Evolutionary conservation across 1,140 invertebrate genomes (phyloP).

Genomic region (Trichonephila clavipes): DNA sequence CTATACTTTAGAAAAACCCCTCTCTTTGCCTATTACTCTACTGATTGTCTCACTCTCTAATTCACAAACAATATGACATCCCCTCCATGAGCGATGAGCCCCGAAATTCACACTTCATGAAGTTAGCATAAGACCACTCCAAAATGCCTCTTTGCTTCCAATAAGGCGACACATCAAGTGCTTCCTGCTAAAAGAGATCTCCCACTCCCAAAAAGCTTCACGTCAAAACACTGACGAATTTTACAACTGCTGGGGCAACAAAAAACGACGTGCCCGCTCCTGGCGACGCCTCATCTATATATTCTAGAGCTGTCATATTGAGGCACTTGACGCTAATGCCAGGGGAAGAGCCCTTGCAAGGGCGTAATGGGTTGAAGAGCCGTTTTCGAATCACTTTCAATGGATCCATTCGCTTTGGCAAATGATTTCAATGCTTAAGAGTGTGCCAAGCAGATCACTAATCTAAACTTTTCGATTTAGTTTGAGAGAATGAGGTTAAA

Average conservation of each 20-base stretch:
- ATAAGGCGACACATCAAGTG: conserved; percentile 15
- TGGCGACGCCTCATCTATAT: not conserved
- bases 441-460: not conserved
- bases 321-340: conserved; percentile 32
- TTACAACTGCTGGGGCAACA: conserved; percentile 7
- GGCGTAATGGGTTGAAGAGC: conserved; percentile 32
- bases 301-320: conserved; percentile 6
- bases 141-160: not conserved
- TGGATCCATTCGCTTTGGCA: not conserved
- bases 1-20: too few species aligned
- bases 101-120: conserved; percentile 19
- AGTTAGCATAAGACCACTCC: not conserved
- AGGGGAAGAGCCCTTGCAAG: conserved; percentile 8
- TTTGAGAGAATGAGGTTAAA: conserved; percentile 22
- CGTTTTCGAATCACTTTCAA: not conserved
- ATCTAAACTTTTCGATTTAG: not conserved
- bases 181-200: conserved; percentile 37
- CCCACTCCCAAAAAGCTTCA: not conserved
- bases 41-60: not conserved
- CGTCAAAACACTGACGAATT: conserved; percentile 12
- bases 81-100: not conserved
- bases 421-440: conserved; percentile 11
- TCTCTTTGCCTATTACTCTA: not conserved
- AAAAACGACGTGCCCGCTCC: not conserved
- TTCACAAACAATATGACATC: conserved; percentile 15